Conservation (phyloP, 2,113 vertebrate genomes). For the Cephalophus harveyi region DNA sequence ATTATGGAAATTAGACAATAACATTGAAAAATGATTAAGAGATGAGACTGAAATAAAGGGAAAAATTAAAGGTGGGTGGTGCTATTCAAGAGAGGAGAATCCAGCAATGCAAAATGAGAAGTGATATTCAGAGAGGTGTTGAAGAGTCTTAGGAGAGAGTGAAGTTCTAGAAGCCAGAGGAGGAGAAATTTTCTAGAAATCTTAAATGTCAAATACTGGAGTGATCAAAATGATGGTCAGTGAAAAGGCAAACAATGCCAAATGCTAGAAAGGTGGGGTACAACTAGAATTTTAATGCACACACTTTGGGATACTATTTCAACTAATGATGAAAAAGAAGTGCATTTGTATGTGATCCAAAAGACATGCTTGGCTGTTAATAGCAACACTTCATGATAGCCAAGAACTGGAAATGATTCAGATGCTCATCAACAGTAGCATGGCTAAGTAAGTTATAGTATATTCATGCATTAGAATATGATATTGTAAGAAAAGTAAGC, state of each 20-base stretch:
- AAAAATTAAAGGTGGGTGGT: not conserved
- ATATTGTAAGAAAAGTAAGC: not conserved
- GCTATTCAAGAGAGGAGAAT: not conserved
- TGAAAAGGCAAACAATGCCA: not conserved
- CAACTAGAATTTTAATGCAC: not conserved
- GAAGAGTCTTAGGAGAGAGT: not conserved
- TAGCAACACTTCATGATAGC: not conserved
- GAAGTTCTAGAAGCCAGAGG: not conserved
- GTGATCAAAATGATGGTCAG: not conserved
- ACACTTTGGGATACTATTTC: not conserved
- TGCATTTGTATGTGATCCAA: not conserved
- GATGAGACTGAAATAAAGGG: not conserved
- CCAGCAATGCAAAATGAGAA: not conserved
- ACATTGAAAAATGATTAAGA: not conserved
- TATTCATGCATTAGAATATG: not conserved
- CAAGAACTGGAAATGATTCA: not conserved
- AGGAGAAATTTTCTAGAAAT: not conserved
- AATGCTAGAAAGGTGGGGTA: not conserved
- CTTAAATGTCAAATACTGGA: not conserved
- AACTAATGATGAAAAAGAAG: not conserved
- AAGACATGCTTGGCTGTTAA: not conserved
- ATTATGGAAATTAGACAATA: not conserved
- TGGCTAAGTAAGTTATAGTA: not conserved
- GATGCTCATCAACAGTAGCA: not conserved
- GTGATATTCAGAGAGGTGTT: not conserved